Evolutionary conservation across 2,888 invertebrate species (phyloP), one percentile per base, ranked within the genome.

Genomic region (Incurvaria masculella): DNA sequence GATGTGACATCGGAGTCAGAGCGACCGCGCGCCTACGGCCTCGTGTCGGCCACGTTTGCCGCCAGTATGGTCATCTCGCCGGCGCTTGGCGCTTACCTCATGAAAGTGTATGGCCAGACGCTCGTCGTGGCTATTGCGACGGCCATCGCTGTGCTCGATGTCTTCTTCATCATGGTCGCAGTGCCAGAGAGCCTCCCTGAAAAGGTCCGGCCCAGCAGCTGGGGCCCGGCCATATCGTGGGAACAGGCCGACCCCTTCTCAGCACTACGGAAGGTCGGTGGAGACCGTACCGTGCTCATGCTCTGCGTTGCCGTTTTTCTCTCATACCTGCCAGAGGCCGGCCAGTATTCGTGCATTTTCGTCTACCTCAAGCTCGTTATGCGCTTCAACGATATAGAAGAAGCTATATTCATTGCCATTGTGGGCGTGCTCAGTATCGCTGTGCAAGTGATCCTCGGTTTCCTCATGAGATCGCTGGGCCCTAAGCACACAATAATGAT

Each of bases 301-400:
- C 84, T 99, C 61, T 97, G 98, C 73, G 89, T 97, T 57, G 93
- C 98, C 44, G 98, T 99, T 62, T 94, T 99, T 70, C 83, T 99
- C 49, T 97, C 97, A 19, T 99, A 99, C 76, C 81, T 99, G 59
- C 98, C 99, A 2, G 99, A 99, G 78, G 93, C 93, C 39, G 98
- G 98, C 57, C 97, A 99, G 80, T 99, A 99, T 79, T 98, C 98
- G 50, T 98, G 98, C 79, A 97, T 99, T 80, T 99, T 99, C 80
- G 98, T 99, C 61, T 99, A 99, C 78, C 84, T 99, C 57, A 94
- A 94, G 79, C 82, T 98, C 67, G 95, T 95, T 62, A 96, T 99
- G 90, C 94, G 94, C 57, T 99, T 99, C 79, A 90, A 89, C 59
- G 91, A 89, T 51, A 88, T 94, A 63, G 92, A 94, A 83, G 97